A percentile compares a stretch with the other conserved stretches of the same genome.
These are phyloP conservation scores for Scaptomyza tumidula DNA, from an alignment of 2,888 invertebrate species.

Conservation along the genomic window DNA sequence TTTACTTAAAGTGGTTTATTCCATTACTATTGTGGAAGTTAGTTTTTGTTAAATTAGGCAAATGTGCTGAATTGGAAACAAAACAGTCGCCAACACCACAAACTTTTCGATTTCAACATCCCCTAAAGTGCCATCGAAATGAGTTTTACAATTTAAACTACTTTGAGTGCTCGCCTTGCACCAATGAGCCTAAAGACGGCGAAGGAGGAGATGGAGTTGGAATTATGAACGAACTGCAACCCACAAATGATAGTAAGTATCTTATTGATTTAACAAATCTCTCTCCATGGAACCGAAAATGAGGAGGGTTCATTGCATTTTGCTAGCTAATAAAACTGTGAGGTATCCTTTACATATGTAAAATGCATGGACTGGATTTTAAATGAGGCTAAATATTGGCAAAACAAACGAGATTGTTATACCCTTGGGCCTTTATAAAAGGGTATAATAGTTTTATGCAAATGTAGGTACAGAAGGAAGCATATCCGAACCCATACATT, in stretches of 20 bases:
- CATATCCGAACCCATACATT: too few species aligned
- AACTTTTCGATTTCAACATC: constrained; percentile 67
- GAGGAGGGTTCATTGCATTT: constrained; percentile 20
- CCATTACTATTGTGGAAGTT: constrained; percentile 40
- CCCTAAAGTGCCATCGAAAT: constrained; percentile 82
- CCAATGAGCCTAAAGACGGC: constrained; percentile 49
- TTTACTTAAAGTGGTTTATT: constrained; percentile 41
- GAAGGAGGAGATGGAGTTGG: constrained; percentile 4
- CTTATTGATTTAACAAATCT: constrained; percentile 71
- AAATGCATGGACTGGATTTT: neutral
- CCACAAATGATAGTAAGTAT: constrained; percentile 73
- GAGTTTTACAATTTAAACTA: constrained; percentile 85
- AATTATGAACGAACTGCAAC: constrained; percentile 61
- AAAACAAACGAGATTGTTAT: neutral
- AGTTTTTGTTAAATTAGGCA: constrained; percentile 34
- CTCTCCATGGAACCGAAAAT: constrained; percentile 1
- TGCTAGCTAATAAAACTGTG: neutral
- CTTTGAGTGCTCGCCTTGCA: constrained; percentile 85
- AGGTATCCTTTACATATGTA: neutral
- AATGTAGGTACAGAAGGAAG: too few species aligned
- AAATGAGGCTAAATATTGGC: constrained; percentile 1
- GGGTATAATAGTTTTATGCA: too few species aligned
- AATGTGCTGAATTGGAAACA: constrained; percentile 33
- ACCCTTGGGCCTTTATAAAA: too few species aligned
- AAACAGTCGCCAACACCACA: constrained; percentile 45